phyloP scores from a whole-genome alignment of 2,888 invertebrate genomes.

The Meandrusa payeni region DNA sequence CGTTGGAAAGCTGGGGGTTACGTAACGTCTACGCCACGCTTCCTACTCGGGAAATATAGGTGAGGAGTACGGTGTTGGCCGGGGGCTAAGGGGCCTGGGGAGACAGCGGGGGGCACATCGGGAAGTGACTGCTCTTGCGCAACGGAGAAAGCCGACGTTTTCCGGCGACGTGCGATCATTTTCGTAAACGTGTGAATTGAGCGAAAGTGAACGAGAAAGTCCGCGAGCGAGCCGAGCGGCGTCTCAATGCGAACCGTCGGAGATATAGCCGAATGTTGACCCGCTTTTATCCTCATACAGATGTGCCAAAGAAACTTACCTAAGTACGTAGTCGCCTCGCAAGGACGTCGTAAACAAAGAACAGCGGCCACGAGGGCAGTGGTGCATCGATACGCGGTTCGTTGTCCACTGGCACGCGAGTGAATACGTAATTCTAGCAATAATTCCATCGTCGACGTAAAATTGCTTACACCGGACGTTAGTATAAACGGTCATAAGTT shows the following conservation, averaged over 20 bases:
- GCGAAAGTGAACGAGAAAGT: slow-evolving; percentile 75
- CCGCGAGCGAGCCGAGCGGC: slow-evolving; percentile 26
- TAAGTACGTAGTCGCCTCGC: slow-evolving; percentile 2
- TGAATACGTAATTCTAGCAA: slow-evolving; percentile 16
- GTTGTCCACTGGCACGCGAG: slow-evolving; percentile 21
- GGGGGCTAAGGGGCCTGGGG: slow-evolving; percentile 26
- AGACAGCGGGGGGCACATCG: slow-evolving; percentile 40
- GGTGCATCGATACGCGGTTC: slow-evolving; percentile 12
- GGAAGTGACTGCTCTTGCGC: slow-evolving; percentile 70
- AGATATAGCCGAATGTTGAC: slow-evolving; percentile 9
- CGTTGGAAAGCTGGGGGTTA: slow-evolving; percentile 60
- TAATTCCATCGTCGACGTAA: not conserved
- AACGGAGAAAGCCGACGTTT: slow-evolving; percentile 73
- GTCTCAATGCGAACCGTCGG: slow-evolving; percentile 1
- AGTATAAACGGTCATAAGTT: no score
- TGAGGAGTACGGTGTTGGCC: slow-evolving; percentile 54
- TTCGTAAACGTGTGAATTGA: slow-evolving; percentile 78
- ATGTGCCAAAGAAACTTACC: not conserved
- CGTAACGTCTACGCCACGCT: slow-evolving; percentile 48
- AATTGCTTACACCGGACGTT: slow-evolving; percentile 4
- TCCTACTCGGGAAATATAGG: slow-evolving; percentile 73
- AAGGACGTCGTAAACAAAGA: slow-evolving; percentile 20
- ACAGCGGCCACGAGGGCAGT: slow-evolving; percentile 23
- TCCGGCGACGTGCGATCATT: slow-evolving; percentile 73
- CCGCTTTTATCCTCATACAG: slow-evolving; percentile 4